Evolutionary conservation across 2,797 vertebrate species (phyloP), one percentile per base, ranked within the genome.

Genomic region (Chaetodon trifasciatus): DNA sequence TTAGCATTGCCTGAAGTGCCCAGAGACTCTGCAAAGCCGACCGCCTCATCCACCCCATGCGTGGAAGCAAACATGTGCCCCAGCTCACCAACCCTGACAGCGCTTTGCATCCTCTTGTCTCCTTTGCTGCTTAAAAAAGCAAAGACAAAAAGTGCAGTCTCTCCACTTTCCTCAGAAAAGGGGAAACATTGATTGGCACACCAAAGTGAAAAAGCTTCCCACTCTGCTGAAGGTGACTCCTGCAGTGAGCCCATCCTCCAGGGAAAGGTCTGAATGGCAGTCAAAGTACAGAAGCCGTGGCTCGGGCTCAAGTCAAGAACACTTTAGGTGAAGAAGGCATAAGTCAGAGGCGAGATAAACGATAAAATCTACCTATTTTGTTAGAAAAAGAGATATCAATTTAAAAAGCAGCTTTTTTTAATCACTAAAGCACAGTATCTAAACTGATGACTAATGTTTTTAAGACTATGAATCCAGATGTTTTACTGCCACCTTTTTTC

Each of bases 151-250:
- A 58, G 42, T 60, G 76, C 23, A 47, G 76, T 39, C 40, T 69
- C 67, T 83, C 61, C 28, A 37, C 64, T 80, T 84, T 76, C 16
- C 44, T 35, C 56, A 7, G 35, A 64, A 81, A 72, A 56, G 12
- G 39, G 19, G 28, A 65, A 78, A 61, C 19, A 47, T 6, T 57
- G 73, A 85, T 71, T 74, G 78, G 76, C 76, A 72, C 61, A 62
- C 42, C 52, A 79, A 67, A 74, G 72, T 75, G 39, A 35, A 69
- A 46, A 66, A 60, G 69, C 60, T 71, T 63, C 74, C 57, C 35
- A 16, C 42, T 28, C 61, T 52, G 44, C 24, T 70, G 66, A 88
- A 92, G 90, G 86, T 90, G 89, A 91, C 85, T 89, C 68, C 73
- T 70, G 70, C 66, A 66, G 73, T 79, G 52, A 74, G 70, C 13